Evolutionary conservation across 2,113 vertebrate genomes (phyloP), one percentile per base, ranked within the genome.

Genomic region (Thalassoma bifasciatum): DNA sequence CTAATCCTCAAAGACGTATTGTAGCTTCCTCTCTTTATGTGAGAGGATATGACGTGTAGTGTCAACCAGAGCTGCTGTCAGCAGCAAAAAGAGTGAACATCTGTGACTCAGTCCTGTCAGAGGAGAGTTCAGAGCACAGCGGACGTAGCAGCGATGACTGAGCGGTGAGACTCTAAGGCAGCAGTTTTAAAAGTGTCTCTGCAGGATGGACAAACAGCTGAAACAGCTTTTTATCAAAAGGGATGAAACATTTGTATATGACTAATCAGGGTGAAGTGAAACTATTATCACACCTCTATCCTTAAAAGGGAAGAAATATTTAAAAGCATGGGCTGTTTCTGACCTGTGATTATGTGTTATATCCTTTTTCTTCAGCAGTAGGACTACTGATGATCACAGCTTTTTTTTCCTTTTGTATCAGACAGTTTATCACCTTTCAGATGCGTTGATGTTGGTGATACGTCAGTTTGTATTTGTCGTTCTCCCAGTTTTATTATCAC

Each of bases 91-190:
- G 59, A 44, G 66, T 70, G 9, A 12, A 46, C 3, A 1, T 40
- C 9, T 44, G 52, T 49, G 46, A 49, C 49, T 58, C 38, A 2
- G 37, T 34, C 10, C 1, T 8, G n/a, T 23, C 59, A 24, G 71
- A 54, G 57, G 57, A 2, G 66, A 2, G 14, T 56, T 42, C 61
- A 67, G 73, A 84, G 62, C 81, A 62, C 80, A 80, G 69, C 8
- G n/a, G 60, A 60, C 4, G 10, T 47, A 52, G 10, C 71, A 49
- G 53, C 6, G 49, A 77, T 50, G 73, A 67, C 50, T 47, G 24
- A 74, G 23, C 38, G 16, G 12, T 14, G 16, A 24, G 19, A 5
- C 21, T 21, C 58, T 49, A 0, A 59, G 30, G 37, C 57, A 57
- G 58, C 60, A 1, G 21, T 60, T 79, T 63, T 69, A 24, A 46